phyloP scores from a whole-genome alignment of 2,888 invertebrate species.

The Apeira syringaria region DNA sequence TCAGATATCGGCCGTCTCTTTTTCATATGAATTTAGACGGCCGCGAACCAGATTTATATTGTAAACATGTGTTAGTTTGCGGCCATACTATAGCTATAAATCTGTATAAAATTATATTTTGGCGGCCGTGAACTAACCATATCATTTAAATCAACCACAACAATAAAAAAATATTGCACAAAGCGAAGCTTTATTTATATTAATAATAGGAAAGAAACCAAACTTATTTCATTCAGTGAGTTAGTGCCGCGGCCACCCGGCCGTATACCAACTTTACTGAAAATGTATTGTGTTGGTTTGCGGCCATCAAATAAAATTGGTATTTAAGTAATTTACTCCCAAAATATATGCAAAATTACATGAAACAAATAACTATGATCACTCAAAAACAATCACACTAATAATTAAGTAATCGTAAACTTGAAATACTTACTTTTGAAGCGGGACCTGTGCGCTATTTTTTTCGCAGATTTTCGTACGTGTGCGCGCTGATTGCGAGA shows the following conservation, averaged over 20 bases:
- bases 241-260: constrained; percentile 18
- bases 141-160: constrained; percentile 13
- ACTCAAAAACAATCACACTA: constrained; percentile 19
- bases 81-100: constrained; percentile 10
- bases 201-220: constrained; percentile 12
- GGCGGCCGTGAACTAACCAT: constrained; percentile 17
- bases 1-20: too few species aligned
- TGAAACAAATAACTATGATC: constrained; percentile 6
- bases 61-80: constrained; percentile 7
- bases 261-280: constrained; percentile 18
- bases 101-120: constrained; percentile 16
- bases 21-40: background rate
- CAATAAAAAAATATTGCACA: constrained; percentile 14
- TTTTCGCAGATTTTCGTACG: too few species aligned
- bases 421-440: background rate
- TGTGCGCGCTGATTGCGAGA: too few species aligned
- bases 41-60: background rate
- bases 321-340: constrained; percentile 17
- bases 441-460: background rate
- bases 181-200: constrained; percentile 16
- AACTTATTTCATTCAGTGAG: constrained; percentile 16
- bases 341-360: constrained; percentile 16
- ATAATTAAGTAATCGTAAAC: constrained; percentile 13
- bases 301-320: constrained; percentile 18
- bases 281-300: constrained; percentile 16